Percentiles rank a stretch among this genome's conserved stretches.
phyloP scores from a whole-genome alignment of 2,797 vertebrate species.

The Heliangelus exortis region DNA sequence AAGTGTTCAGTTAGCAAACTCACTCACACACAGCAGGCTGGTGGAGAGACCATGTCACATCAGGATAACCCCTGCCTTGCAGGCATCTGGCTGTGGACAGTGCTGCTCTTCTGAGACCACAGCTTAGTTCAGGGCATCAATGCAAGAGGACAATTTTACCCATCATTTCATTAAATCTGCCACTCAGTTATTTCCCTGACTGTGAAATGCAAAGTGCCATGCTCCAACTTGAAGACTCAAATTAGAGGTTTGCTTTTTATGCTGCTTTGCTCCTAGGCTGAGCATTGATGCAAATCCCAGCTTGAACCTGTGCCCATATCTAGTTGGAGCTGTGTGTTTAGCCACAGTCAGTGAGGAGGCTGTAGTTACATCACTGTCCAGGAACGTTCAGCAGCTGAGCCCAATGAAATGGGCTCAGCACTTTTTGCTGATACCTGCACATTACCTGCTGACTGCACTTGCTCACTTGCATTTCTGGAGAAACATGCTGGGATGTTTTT shows the following conservation, averaged over 20 bases:
- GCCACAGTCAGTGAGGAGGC: background rate
- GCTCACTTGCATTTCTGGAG: background rate
- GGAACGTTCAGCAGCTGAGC: background rate
- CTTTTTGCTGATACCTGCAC: background rate
- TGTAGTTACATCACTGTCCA: background rate
- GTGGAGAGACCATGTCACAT: fast-evolving
- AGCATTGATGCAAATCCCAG: background rate
- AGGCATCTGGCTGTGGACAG: background rate
- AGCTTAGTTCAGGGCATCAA: background rate
- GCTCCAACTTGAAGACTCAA: background rate
- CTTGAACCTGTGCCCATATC: fast-evolving
- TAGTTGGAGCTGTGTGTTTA: background rate
- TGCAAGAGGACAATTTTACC: background rate
- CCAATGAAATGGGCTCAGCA: background rate
- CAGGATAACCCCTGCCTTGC: fast-evolving
- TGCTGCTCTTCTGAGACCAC: background rate
- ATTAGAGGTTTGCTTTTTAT: background rate
- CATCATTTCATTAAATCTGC: background rate
- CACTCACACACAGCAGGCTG: background rate
- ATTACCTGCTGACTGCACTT: background rate
- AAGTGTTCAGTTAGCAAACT: fast-evolving
- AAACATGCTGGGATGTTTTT: background rate
- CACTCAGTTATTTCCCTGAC: background rate
- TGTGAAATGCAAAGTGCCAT: background rate
- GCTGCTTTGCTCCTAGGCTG: background rate